Evolutionary conservation across 2,888 invertebrate species (phyloP), one percentile per base, ranked within the genome.

Genomic region (Orthosia incerta): DNA sequence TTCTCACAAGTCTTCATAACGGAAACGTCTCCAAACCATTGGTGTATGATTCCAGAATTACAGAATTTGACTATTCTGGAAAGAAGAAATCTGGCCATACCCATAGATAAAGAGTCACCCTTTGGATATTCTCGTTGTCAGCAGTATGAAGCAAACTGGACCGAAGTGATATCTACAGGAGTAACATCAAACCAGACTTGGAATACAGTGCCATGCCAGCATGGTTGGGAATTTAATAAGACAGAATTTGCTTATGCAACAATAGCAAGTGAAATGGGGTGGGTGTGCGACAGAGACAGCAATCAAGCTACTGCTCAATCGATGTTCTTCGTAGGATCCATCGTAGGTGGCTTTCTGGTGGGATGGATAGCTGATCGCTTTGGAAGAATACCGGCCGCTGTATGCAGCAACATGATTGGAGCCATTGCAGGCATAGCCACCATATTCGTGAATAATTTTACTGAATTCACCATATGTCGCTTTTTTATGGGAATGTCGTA

Each of bases 221-320:
- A 90, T 80, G 94, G 95, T 73, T 95, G 94, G 94, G 95, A 95
- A 80, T 95, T 93, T 53, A 92, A 95, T 70, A 90, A 84, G 70
- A 90, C 91, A 13, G 94, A 94, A 86, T 93, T 95, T 85, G 92
- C 94, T 0, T 94, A 94, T 75, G 88, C 91, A 3, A 95, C 94
- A 9, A 92, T 94, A 61, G 86, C 91, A 5, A 94, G 91, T 75
- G 94, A 94, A 79, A 73, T 93, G 76, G 93, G 91, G 56, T 95
- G 95, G 94, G 94, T 94, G 11, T 95, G 94, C 75, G 92, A 94
- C 2, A 91, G 82, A 74, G 84, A 87, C 51, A 94, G 93, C 79
- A 92, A 94, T 71, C 94, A 94, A 87, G 94, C 94, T 2, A 90
- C 91, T 2, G 94, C 94, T 0, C 94, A 94, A 74, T 90, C 94